Conservation (phyloP, 2,113 vertebrate species). For the Salvator merianae region DNA sequence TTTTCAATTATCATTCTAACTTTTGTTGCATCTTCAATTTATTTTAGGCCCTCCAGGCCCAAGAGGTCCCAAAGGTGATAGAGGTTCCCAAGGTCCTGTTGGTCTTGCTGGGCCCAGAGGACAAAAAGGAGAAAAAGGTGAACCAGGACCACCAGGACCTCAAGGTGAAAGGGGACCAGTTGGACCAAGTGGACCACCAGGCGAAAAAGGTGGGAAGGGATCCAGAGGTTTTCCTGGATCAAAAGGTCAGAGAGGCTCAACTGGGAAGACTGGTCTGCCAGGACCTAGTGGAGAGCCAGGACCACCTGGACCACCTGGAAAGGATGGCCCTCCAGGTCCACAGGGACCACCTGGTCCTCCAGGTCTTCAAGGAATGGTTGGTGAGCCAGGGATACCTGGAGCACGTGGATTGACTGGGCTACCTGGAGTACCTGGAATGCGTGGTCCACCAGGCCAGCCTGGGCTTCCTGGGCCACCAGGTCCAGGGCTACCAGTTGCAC, state of each 20-base stretch:
- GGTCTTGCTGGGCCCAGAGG: constrained; percentile 89
- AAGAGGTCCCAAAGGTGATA: constrained; percentile 91
- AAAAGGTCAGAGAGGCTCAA: constrained; percentile 92
- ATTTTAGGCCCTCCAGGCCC: constrained; percentile 93
- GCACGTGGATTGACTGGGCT: constrained; percentile 83
- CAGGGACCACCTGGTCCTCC: constrained; percentile 86
- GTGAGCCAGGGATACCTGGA: constrained; percentile 85
- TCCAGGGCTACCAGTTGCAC: constrained; percentile 72
- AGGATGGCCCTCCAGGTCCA: constrained; percentile 85
- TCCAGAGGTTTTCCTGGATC: constrained; percentile 86
- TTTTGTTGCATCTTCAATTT: constrained; percentile 37
- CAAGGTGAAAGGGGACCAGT: constrained; percentile 85
- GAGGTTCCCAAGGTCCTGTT: constrained; percentile 83
- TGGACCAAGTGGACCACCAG: constrained; percentile 83
- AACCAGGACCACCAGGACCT: constrained; percentile 81
- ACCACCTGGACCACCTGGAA: constrained; percentile 83
- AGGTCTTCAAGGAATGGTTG: constrained; percentile 85
- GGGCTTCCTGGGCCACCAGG: constrained; percentile 69
- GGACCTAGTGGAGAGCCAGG: constrained; percentile 90
- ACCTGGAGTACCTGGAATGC: constrained; percentile 81
- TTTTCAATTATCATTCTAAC: fast-evolving
- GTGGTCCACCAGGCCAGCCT: constrained; percentile 81
- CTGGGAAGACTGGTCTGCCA: constrained; percentile 87
- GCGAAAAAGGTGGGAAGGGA: constrained; percentile 87
- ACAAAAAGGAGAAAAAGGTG: constrained; percentile 90